A percentile compares a stretch with the other conserved stretches of the same genome.
These are phyloP conservation scores for Rostratula benghalensis DNA, from an alignment of 2,113 vertebrate genomes.

Conservation along the genomic window DNA sequence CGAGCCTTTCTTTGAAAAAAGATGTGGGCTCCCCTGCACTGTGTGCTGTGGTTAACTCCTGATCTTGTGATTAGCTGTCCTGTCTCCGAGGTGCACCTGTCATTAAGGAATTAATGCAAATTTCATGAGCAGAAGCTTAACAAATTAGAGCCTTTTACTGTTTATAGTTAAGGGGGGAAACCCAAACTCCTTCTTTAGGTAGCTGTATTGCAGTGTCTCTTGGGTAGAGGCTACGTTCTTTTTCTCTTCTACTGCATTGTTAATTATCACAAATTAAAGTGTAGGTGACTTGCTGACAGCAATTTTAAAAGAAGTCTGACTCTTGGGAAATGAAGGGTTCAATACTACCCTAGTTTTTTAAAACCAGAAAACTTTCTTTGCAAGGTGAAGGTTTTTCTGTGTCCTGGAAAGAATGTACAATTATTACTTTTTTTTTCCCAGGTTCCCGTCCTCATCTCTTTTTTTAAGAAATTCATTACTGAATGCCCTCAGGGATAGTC, in stretches of 20 bases:
- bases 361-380: not conserved
- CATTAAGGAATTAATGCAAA: not conserved
- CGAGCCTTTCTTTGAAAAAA: not conserved
- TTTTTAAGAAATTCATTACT: slow-evolving; percentile 26
- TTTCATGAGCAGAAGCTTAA: not conserved
- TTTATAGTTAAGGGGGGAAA: not conserved
- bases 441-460: not conserved
- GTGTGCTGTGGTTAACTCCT: not conserved
- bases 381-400: not conserved
- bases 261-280: not conserved
- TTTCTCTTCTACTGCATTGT: not conserved
- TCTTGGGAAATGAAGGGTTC: not conserved
- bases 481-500: not conserved
- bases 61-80: not conserved
- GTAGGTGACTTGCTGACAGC: not conserved
- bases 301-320: not conserved
- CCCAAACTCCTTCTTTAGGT: not conserved
- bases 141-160: not conserved
- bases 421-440: not conserved
- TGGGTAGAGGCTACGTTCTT: not conserved
- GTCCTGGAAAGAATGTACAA: not conserved
- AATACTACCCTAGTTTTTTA: not conserved
- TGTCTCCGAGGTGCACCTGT: not conserved
- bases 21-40: not conserved
- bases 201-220: not conserved